Evolutionary conservation across 2,888 invertebrate genomes (phyloP).

Genomic region (Spilosoma lubricipeda): DNA sequence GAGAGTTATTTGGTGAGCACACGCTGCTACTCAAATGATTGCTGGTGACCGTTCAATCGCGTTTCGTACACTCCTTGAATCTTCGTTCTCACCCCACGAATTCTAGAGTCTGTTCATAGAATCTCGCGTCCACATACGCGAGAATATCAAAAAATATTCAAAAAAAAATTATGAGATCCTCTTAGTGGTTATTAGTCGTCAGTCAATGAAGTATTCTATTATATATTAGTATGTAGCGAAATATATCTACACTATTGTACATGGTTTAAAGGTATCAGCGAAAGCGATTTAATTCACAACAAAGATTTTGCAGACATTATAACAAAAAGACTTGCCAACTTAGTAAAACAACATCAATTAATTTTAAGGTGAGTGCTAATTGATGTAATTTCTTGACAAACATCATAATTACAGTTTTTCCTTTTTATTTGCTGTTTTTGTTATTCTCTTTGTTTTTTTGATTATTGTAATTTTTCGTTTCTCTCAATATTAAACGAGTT

Average conservation of each 20-base stretch:
- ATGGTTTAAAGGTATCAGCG: constrained; percentile 55
- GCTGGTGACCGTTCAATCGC: no score
- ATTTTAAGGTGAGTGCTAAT: constrained; percentile 64
- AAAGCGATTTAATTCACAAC: constrained; percentile 53
- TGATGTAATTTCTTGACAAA: neutral
- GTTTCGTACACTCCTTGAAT: no score
- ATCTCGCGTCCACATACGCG: no score
- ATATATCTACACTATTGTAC: neutral
- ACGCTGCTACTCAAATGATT: no score
- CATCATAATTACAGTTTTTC: neutral
- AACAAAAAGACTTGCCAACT: constrained; percentile 60
- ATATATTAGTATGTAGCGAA: no score
- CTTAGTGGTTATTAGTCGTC: neutral
- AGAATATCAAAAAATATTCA: neutral
- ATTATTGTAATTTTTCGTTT: neutral
- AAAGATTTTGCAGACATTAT: constrained; percentile 60
- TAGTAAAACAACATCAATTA: constrained; percentile 72
- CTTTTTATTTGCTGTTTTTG: neutral
- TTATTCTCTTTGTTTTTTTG: neutral
- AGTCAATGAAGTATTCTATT: neutral
- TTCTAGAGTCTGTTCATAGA: no score
- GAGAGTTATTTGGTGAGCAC: no score
- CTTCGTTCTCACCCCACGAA: no score
- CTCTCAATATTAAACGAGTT: neutral
- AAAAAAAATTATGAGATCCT: neutral